Percentiles rank a stretch among this genome's conserved stretches.
phyloP scores from a whole-genome alignment of 1,140 invertebrate species.

The Aphelinus certus region DNA sequence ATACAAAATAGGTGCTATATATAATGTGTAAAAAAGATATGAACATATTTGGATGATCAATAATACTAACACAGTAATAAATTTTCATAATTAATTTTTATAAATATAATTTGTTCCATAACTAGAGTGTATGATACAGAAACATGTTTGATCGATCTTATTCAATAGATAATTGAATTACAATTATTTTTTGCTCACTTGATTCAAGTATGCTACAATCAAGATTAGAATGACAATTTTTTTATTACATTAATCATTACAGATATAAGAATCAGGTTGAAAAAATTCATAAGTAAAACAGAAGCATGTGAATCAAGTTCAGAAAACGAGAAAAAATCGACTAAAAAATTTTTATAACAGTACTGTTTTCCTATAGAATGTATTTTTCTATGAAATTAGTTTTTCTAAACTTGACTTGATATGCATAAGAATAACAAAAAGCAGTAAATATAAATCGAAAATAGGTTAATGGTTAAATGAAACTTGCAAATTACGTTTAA shows the following conservation, averaged over 20 bases:
- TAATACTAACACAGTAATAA: conserved; percentile 39
- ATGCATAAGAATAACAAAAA: conserved; percentile 24
- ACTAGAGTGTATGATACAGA: conserved; percentile 56
- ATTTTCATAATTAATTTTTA: conserved; percentile 54
- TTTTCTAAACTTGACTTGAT: not conserved
- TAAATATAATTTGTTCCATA: conserved; percentile 60
- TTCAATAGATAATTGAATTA: conserved; percentile 38
- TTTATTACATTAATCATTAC: not conserved
- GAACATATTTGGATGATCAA: not conserved
- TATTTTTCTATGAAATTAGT: no score
- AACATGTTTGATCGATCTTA: conserved; percentile 45
- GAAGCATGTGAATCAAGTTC: not conserved
- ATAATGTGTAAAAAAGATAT: no score
- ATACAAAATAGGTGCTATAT: no score
- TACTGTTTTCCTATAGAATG: no score
- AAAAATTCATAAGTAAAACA: conserved; percentile 8
- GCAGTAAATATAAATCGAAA: conserved; percentile 36
- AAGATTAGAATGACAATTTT: conserved; percentile 10
- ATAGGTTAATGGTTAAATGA: conserved; percentile 23
- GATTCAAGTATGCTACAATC: conserved; percentile 16
- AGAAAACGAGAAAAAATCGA: not conserved
- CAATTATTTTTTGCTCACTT: conserved; percentile 23
- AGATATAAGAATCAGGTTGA: not conserved
- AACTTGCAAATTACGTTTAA: conserved; percentile 20
- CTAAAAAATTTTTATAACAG: no score